A percentile compares a stretch with the other conserved stretches of the same genome.
phyloP scores from a whole-genome alignment of 2,888 invertebrate genomes.

The Holacanthella duospinosa region DNA sequence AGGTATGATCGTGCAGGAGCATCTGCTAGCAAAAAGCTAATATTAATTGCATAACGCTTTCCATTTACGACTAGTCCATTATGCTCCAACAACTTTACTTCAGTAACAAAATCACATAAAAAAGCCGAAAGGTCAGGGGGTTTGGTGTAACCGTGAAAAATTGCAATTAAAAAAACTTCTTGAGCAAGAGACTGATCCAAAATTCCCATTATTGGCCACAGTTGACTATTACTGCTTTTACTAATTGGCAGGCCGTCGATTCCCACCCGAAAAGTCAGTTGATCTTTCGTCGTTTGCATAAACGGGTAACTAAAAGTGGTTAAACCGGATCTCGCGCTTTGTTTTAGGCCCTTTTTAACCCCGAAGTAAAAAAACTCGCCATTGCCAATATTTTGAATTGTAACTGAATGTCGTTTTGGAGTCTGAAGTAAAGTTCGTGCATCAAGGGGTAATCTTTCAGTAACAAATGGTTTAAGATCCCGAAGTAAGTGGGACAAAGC shows the following conservation, averaged over 20 bases:
- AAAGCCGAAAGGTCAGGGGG: background rate
- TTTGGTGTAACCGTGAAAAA: background rate
- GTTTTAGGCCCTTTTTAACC: background rate
- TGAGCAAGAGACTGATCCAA: background rate
- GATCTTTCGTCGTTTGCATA: background rate
- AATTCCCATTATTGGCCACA: conserved; percentile 5
- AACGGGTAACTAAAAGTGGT: background rate
- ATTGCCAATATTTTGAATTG: too few species aligned
- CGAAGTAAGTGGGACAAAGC: too few species aligned
- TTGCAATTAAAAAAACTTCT: background rate
- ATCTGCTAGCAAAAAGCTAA: conserved; percentile 14
- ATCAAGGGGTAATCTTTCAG: too few species aligned
- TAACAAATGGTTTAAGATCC: too few species aligned
- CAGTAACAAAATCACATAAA: background rate
- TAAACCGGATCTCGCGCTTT: background rate
- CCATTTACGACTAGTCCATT: background rate
- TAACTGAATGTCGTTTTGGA: too few species aligned
- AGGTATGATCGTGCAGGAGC: conserved; percentile 14
- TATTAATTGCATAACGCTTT: background rate
- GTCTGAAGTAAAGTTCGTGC: background rate
- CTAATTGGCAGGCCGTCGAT: background rate
- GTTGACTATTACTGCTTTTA: background rate
- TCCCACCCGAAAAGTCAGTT: background rate
- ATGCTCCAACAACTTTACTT: background rate
- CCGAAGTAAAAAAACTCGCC: conserved; percentile 4